phyloP scores from a whole-genome alignment of 2,888 invertebrate species.

The Tenodera sinensis region DNA sequence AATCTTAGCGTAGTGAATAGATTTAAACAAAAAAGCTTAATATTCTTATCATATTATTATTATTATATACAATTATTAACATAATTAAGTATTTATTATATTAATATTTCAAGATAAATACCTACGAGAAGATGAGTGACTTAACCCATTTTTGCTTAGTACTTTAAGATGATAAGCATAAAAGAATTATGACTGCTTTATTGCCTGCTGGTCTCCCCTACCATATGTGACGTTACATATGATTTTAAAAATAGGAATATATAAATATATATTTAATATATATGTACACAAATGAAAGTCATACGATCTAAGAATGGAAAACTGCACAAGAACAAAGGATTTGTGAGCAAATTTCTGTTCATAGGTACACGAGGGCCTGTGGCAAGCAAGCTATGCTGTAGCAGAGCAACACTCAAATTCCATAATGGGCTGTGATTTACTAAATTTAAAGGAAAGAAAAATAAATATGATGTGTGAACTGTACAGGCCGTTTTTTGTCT shows the following conservation, averaged over 20 bases:
- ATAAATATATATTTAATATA: constrained; percentile 6
- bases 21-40: constrained; percentile 29
- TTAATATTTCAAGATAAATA: constrained; percentile 31
- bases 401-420: constrained; percentile 56
- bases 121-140: constrained; percentile 21
- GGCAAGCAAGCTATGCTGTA: neutral
- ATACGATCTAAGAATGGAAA: neutral
- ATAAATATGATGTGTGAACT: constrained; percentile 41
- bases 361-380: neutral
- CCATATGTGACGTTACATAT: constrained; percentile 14
- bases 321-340: neutral
- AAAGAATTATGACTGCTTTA: constrained; percentile 9
- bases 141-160: constrained; percentile 28
- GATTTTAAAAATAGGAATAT: neutral
- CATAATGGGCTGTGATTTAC: constrained; percentile 73
- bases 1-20: constrained; percentile 22
- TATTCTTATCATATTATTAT: constrained; percentile 33
- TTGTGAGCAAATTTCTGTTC: neutral
- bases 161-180: constrained; percentile 21
- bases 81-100: constrained; percentile 34
- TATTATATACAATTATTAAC: constrained; percentile 33
- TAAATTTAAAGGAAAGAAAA: constrained; percentile 47
- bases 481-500: constrained; percentile 66
- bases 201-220: constrained; percentile 30
- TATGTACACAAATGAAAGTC: neutral